These are phyloP conservation scores for Actenoides lindsayi DNA, from an alignment of 2,113 vertebrate genomes.

Conservation along the genomic window DNA sequence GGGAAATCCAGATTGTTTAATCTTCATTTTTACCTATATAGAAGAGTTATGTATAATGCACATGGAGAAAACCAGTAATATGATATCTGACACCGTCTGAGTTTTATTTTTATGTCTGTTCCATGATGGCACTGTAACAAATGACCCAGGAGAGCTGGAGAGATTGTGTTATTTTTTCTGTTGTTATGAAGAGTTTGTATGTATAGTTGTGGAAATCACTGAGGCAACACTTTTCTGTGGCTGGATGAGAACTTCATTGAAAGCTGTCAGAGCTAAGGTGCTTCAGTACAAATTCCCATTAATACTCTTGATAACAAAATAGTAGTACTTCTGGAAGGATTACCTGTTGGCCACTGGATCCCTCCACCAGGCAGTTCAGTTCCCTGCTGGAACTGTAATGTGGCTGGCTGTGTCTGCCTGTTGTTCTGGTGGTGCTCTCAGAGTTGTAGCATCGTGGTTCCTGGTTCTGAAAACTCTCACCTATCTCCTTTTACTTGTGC, in stretches of 20 bases:
- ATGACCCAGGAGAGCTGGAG: not conserved
- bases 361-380: not conserved
- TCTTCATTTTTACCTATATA: not conserved
- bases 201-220: not conserved
- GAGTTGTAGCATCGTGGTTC: not conserved
- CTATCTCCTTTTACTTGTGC: not conserved
- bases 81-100: not conserved
- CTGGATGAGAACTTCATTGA: no score
- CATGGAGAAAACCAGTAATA: not conserved
- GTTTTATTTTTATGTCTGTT: not conserved
- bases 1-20: slow-evolving; percentile 9
- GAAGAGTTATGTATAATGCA: not conserved
- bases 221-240: not conserved
- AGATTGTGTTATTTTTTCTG: not conserved
- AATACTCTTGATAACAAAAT: not conserved
- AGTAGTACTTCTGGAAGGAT: not conserved
- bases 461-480: not conserved
- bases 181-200: not conserved
- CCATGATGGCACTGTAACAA: not conserved
- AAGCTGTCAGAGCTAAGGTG: not conserved
- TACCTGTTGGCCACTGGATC: not conserved
- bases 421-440: not conserved
- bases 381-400: not conserved
- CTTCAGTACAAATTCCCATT: not conserved
- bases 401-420: not conserved